These are phyloP conservation scores for Agrochola litura DNA, from an alignment of 2,888 invertebrate genomes.

Conservation along the genomic window DNA sequence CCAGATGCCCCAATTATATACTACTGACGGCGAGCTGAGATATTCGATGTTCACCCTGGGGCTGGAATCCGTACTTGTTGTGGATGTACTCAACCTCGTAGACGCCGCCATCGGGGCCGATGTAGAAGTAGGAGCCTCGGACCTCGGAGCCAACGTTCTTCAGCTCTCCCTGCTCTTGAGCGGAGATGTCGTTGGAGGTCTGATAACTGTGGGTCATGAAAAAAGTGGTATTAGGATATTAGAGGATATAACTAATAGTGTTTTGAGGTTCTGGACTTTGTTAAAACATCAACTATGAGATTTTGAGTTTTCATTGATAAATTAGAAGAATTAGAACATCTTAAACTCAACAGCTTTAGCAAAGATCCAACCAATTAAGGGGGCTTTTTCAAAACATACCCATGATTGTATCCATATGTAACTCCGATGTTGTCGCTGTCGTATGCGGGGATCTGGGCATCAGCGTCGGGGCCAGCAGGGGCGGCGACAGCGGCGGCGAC, in stretches of 20 bases:
- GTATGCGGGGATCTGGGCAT: conserved; percentile 70
- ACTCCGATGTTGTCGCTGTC: conserved; percentile 79
- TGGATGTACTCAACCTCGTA: conserved; percentile 89
- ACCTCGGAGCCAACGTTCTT: conserved; percentile 77
- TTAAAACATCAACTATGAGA: not conserved
- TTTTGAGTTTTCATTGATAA: not conserved
- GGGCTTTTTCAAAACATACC: conserved; percentile 71
- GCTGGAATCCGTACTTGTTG: conserved; percentile 89
- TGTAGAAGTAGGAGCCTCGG: conserved; percentile 80
- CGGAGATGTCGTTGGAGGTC: conserved; percentile 80
- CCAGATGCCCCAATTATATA: too few relatives aligned
- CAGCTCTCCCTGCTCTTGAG: conserved; percentile 70
- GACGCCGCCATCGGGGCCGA: conserved; percentile 83
- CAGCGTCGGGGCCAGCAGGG: conserved; percentile 75
- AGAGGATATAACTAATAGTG: not conserved
- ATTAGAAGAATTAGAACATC: not conserved
- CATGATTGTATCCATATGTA: conserved; percentile 74
- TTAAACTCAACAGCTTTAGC: not conserved
- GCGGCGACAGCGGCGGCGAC: conserved; percentile 79
- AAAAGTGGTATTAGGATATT: conserved; percentile 15
- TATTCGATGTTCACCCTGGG: too few relatives aligned
- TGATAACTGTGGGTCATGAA: conserved; percentile 69
- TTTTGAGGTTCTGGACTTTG: not conserved
- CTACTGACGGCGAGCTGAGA: too few relatives aligned
- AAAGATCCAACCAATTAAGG: not conserved